A percentile compares a stretch with the other conserved stretches of the same genome.
These are phyloP conservation scores for Ceyx margarethae DNA, from an alignment of 2,113 vertebrate genomes.

Conservation along the genomic window DNA sequence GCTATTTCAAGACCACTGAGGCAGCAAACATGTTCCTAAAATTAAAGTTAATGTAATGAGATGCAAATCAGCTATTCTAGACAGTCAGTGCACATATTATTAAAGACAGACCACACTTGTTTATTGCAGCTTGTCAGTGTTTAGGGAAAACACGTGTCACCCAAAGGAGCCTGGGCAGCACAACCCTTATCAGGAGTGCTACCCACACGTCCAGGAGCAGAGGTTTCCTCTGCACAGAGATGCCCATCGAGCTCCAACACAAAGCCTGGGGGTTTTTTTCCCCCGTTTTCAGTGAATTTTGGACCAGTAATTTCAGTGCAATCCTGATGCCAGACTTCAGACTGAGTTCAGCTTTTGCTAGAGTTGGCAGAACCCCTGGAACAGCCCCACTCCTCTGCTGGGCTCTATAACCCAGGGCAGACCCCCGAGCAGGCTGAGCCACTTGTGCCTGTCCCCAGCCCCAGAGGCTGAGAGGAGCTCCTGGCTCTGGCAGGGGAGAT, in stretches of 20 bases:
- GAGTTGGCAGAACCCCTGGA: background rate
- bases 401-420: background rate
- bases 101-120: background rate
- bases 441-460: background rate
- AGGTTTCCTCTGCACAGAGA: background rate
- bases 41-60: background rate
- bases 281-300: background rate
- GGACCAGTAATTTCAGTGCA: background rate
- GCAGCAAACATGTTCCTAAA: background rate
- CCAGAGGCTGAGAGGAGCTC: too few species aligned
- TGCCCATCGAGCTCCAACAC: background rate
- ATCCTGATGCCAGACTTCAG: background rate
- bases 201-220: background rate
- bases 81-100: background rate
- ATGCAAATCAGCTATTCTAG: background rate
- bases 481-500: accelerated
- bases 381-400: background rate
- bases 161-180: background rate
- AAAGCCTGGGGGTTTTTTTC: background rate
- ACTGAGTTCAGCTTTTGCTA: background rate
- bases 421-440: background rate
- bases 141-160: background rate
- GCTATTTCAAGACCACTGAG: background rate
- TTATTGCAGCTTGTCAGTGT: background rate
- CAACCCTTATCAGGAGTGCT: accelerated